Evolutionary conservation across 37 sponge, comb jelly and placozoan species (phyloP), one percentile per base, ranked within the genome.

Genomic region (Aphrocallistes beatrix): DNA sequence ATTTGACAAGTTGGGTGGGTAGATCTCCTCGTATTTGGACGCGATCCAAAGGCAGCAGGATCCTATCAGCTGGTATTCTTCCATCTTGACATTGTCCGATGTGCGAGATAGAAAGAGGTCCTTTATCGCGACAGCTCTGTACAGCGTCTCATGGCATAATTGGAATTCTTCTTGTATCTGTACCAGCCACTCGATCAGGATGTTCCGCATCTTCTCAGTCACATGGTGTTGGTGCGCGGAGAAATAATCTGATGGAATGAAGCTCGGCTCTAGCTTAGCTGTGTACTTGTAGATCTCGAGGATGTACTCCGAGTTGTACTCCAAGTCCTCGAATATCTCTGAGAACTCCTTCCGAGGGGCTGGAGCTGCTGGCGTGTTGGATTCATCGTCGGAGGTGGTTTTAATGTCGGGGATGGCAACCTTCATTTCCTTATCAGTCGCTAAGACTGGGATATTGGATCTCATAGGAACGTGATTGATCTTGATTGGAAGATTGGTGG

Each of bases 11-110:
- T 40, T 69, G 9, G 93, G 91, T 13, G 89, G 88, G 36, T 87
- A 89, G 51, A 90, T 85, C 51, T 93, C 93, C 69, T 93, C 93
- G 88, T 87, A 90, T 81, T 93, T 93, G 37, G 89, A n/a, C 1
- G 93, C 89, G 19, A 93, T 42, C 69, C 84, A 83, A 81, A 93
- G 23, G 39, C 87, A 84, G 3, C 91, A 85, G 51, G 86, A 51
- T 0, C 93, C 93, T 0, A 93, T 85, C 49, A 90, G 88, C 86
- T 93, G 93, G 1, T 90, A 87, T 38, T 83, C 37, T 3, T 82
- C 34, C 88, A 86, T 88, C 28, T 85, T 0, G 30, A 88, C 84
- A 1, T 1, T 36, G 38, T 16, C 42, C 48, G 36, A 38, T 1
- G 83, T 38, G 83, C 83, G 83, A 1, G 39, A 89, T 3, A 93